Percentiles rank a stretch among this genome's conserved stretches.
Conservation (phyloP, 2,797 vertebrate species). For the Megaceryle alcyon region DNA sequence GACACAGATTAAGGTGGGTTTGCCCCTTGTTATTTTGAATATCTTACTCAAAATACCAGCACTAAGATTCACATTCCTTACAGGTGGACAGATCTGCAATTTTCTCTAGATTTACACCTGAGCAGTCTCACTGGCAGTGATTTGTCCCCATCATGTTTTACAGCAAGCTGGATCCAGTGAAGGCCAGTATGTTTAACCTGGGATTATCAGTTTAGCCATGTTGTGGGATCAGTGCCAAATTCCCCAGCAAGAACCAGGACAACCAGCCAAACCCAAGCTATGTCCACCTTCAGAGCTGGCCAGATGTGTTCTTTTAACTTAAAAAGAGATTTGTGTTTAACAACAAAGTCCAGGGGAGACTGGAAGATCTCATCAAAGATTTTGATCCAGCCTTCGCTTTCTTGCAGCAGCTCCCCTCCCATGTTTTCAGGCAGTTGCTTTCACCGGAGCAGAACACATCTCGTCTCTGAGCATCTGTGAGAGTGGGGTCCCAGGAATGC, state of each 20-base stretch:
- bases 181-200: background rate
- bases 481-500: constrained; percentile 34
- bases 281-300: background rate
- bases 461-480: background rate
- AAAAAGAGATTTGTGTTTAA: background rate
- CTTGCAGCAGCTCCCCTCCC: background rate
- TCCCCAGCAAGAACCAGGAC: background rate
- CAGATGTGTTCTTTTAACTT: background rate
- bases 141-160: background rate
- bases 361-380: background rate
- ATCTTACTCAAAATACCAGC: background rate
- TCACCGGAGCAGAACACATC: background rate
- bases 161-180: background rate
- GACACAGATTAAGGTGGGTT: background rate
- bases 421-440: background rate
- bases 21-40: background rate
- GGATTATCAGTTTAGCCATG: background rate
- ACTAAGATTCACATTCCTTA: background rate
- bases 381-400: background rate
- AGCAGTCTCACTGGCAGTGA: background rate
- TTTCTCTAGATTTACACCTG: background rate
- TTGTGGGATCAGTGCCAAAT: background rate
- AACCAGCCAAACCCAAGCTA: background rate
- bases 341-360: fast-evolving
- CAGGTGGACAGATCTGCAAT: background rate